phyloP scores from a whole-genome alignment of 2,888 invertebrate genomes.

The Andrena marginata region DNA sequence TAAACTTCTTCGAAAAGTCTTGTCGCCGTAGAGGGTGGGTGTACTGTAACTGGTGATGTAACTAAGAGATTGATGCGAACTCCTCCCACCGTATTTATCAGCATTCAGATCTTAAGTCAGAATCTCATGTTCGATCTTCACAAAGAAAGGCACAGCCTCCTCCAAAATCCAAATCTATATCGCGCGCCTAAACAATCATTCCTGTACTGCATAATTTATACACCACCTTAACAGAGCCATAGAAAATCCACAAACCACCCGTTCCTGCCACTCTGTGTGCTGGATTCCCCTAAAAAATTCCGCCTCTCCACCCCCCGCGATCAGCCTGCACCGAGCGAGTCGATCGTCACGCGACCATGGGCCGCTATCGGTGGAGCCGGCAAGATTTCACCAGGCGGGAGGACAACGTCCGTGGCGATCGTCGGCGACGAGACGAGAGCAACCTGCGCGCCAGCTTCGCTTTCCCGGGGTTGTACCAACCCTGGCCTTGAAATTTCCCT shows the following conservation, averaged over 20 bases:
- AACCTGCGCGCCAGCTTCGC: constrained; percentile 33
- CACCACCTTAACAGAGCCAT: too few relatives aligned
- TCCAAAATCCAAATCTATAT: background rate
- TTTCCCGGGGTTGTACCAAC: constrained; percentile 54
- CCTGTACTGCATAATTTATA: too few relatives aligned
- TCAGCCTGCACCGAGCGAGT: constrained; percentile 13
- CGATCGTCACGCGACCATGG: constrained; percentile 26
- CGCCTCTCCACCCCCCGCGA: constrained; percentile 3
- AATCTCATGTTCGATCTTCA: too few relatives aligned
- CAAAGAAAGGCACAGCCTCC: too few relatives aligned
- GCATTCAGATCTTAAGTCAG: too few relatives aligned
- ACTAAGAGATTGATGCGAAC: too few relatives aligned
- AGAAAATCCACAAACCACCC: background rate
- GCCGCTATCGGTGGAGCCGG: constrained; percentile 3
- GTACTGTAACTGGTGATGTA: too few relatives aligned
- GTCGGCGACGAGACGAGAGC: constrained; percentile 21
- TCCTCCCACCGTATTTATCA: too few relatives aligned
- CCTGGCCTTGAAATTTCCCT: constrained; percentile 78
- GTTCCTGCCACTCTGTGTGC: background rate
- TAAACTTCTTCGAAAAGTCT: background rate
- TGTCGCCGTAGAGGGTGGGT: too few relatives aligned
- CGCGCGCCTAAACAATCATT: too few relatives aligned
- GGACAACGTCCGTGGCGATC: constrained; percentile 3
- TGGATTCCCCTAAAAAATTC: background rate
- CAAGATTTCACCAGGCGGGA: constrained; percentile 38